These are phyloP conservation scores for Sisyra nigra DNA, from an alignment of 2,888 invertebrate species.

Conservation along the genomic window DNA sequence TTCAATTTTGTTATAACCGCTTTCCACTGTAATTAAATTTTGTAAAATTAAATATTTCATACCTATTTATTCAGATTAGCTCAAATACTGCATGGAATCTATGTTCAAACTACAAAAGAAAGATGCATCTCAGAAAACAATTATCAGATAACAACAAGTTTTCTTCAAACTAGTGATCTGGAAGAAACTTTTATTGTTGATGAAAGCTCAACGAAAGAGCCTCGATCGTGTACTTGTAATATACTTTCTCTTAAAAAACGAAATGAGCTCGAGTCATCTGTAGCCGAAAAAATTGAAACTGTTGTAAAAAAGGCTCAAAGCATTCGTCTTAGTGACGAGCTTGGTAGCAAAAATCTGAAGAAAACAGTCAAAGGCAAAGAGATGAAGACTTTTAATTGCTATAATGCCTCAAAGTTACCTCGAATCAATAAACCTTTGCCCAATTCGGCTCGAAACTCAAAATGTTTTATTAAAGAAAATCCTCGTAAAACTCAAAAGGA, in stretches of 20 bases:
- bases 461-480: too few species aligned
- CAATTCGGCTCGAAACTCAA: neutral
- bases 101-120: constrained; percentile 1
- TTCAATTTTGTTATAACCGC: too few species aligned
- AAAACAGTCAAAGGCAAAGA: neutral
- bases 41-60: neutral
- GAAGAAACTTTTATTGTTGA: neutral
- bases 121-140: constrained; percentile 4
- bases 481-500: neutral
- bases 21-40: too few species aligned
- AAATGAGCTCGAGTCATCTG: neutral
- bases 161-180: neutral
- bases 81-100: constrained; percentile 1
- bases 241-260: too few species aligned
- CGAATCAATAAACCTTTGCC: neutral
- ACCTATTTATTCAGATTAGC: neutral
- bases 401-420: neutral
- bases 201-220: neutral
- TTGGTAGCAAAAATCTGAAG: neutral
- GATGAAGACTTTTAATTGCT: neutral
- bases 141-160: neutral
- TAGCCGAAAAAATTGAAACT: constrained; percentile 3
- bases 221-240: neutral
- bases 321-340: neutral
- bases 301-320: constrained; percentile 4